Percentiles rank a stretch among this genome's conserved stretches.
These are phyloP conservation scores for Paratrypauchen microcephalus DNA, from an alignment of 2,797 vertebrate species.

Conservation along the genomic window DNA sequence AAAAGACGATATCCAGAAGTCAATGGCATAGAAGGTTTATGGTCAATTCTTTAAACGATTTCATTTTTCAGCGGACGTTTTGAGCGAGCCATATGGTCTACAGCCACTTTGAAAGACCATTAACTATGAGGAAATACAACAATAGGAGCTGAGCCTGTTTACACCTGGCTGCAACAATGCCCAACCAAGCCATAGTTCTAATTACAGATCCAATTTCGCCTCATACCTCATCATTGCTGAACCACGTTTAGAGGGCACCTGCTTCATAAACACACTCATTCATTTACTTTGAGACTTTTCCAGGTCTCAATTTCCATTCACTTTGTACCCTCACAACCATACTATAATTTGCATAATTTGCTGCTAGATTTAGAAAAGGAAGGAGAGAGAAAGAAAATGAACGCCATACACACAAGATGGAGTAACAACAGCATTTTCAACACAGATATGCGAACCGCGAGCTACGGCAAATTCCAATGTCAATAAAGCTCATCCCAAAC, in stretches of 20 bases:
- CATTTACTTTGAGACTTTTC: constrained; percentile 43
- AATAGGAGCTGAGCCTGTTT: constrained; percentile 34
- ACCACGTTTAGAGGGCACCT: constrained; percentile 43
- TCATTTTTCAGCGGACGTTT: neutral
- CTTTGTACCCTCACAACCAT: constrained; percentile 34
- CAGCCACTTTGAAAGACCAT: constrained; percentile 7
- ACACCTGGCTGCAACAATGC: constrained; percentile 30
- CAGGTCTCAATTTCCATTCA: constrained; percentile 54
- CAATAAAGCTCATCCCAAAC: constrained; percentile 71
- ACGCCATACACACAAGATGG: constrained; percentile 19
- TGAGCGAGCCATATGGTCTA: neutral
- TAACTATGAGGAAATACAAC: constrained; percentile 18
- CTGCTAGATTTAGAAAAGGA: constrained; percentile 55
- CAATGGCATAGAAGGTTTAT: constrained; percentile 6
- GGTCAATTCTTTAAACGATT: neutral
- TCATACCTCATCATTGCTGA: constrained; percentile 13
- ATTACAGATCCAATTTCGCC: constrained; percentile 50
- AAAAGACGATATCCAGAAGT: constrained; percentile 15
- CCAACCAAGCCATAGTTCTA: constrained; percentile 33
- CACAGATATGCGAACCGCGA: constrained; percentile 52
- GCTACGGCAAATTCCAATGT: constrained; percentile 66
- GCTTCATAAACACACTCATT: constrained; percentile 32
- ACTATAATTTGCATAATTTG: constrained; percentile 66
- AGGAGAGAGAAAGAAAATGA: neutral
- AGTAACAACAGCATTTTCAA: constrained; percentile 60